Evolutionary conservation across 1,140 invertebrate genomes (phyloP), one percentile per base, ranked within the genome.

Genomic region (Lepidotrigona ventralis): DNA sequence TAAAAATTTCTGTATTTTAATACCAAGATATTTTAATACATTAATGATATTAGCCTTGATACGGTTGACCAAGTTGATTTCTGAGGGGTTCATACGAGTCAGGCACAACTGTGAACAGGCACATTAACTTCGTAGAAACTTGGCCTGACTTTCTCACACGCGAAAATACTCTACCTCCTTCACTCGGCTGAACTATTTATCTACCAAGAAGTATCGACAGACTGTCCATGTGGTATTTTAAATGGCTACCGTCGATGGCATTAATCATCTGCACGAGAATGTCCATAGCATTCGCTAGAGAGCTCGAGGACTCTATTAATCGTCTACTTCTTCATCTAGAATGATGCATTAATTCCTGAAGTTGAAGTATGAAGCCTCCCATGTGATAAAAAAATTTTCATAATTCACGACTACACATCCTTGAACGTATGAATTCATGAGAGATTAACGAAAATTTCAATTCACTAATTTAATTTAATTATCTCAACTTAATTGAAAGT

Each of bases 241-340:
- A 77, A 77, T 68, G 63, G 46, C 46, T 66, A 66, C 63, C 60
- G 14, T 23, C 46, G 63, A 53, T 53, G 46, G 19, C 21, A 66
- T 77, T 77, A 66, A 77, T 77, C 76, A 64, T 64, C 46, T 8
- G 11, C 15, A 26, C 54, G 51, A 33, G 76, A 63, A 60, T 33
- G 63, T 68, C 63, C 21, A n/a, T 14, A 33, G 46, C 63, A 68
- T 51, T n/a, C 19, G 19, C 46, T 29, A 19, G 46, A 39, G 21
- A 68, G 23, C 17, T 78, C 26, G 63, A 78, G 76, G 33, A 76
- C 29, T 33, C 46, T 77, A 66, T 77, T 77, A 77, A 77, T 77
- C 54, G 15, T 17, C 21, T 23, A 58, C 29, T 75, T 19, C 56
- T 39, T 60, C 29, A 21, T 23, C 6, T 29, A n/a, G 63, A 33